phyloP scores from a whole-genome alignment of 2,113 vertebrate species.

The Coturnix japonica region DNA sequence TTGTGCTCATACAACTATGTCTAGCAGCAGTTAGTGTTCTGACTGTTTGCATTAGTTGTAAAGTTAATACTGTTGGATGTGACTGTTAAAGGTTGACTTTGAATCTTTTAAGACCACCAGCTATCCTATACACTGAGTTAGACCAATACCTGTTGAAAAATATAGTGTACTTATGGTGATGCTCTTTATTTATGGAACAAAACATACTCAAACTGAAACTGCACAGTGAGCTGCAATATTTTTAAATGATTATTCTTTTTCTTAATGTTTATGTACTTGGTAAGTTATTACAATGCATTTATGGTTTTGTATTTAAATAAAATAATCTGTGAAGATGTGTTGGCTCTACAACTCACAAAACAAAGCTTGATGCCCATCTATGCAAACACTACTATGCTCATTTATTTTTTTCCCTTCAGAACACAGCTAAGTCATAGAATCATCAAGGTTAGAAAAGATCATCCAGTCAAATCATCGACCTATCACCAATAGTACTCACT shows the following conservation, averaged over 20 bases:
- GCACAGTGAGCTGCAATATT: not conserved
- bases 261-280: not conserved
- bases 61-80: conserved; percentile 27
- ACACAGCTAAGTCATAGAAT: not conserved
- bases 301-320: not conserved
- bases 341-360: not conserved
- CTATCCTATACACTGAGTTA: not conserved
- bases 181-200: not conserved
- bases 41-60: not conserved
- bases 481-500: no score
- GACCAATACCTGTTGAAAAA: not conserved
- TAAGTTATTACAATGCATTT: not conserved
- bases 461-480: no score
- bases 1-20: not conserved
- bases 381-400: not conserved
- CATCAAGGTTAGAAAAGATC: no score
- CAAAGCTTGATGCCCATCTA: not conserved
- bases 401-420: not conserved
- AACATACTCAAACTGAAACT: not conserved
- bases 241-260: not conserved
- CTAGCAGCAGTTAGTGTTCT: conserved; percentile 26
- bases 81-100: not conserved
- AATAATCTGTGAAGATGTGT: not conserved
- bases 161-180: not conserved
- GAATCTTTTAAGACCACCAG: conserved; percentile 19